These are phyloP conservation scores for Bibio marci DNA, from an alignment of 2,888 invertebrate genomes.

Conservation along the genomic window DNA sequence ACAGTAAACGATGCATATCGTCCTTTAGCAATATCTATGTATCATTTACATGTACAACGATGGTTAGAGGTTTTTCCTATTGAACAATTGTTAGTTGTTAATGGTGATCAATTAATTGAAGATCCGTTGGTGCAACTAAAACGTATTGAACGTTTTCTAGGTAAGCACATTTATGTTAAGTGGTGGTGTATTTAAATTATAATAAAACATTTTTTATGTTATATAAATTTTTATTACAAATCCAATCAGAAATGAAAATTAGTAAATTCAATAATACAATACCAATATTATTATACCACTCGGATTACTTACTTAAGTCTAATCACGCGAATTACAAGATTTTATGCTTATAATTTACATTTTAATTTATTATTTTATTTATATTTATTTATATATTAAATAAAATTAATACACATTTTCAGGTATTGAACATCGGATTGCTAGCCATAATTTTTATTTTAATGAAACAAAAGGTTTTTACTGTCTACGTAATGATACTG, in stretches of 20 bases:
- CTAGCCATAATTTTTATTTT: constrained; percentile 83
- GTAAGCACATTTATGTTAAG: constrained; percentile 40
- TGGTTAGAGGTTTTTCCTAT: constrained; percentile 90
- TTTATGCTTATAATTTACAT: too few relatives aligned
- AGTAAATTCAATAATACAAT: too few relatives aligned
- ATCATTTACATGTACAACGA: constrained; percentile 73
- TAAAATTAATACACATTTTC: too few relatives aligned
- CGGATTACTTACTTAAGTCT: too few relatives aligned
- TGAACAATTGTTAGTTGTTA: constrained; percentile 84
- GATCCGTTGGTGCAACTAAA: constrained; percentile 78
- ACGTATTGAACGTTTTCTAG: constrained; percentile 74
- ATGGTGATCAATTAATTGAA: constrained; percentile 80
- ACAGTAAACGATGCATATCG: constrained; percentile 67
- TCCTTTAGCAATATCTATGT: constrained; percentile 76
- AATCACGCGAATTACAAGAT: too few relatives aligned
- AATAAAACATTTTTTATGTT: too few relatives aligned
- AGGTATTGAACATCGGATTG: constrained; percentile 38
- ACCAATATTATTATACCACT: too few relatives aligned
- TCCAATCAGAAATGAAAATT: too few relatives aligned
- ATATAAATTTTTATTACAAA: too few relatives aligned
- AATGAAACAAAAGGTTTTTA: constrained; percentile 95
- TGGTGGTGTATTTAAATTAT: too few relatives aligned
- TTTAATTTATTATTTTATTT: too few relatives aligned
- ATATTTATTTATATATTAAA: too few relatives aligned
- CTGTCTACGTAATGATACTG: constrained; percentile 71